A percentile compares a stretch with the other conserved stretches of the same genome.
phyloP scores from a whole-genome alignment of 2,797 vertebrate species.

The Sebastes oblongus region DNA sequence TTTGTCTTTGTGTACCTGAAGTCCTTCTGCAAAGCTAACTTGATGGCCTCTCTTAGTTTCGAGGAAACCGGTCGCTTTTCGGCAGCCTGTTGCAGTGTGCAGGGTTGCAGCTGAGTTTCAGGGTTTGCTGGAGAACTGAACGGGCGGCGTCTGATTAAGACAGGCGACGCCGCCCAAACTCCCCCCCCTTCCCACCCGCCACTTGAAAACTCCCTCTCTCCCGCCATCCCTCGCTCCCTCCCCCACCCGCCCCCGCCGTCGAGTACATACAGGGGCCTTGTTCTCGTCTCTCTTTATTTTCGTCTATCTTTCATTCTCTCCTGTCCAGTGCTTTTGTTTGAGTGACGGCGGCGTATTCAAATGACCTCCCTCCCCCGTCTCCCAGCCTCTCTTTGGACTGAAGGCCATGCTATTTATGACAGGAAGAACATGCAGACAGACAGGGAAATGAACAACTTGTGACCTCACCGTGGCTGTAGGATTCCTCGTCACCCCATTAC shows the following conservation, averaged over 20 bases:
- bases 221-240: slow-evolving; percentile 54
- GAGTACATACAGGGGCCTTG: slow-evolving; percentile 68
- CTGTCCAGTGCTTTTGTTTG: slow-evolving; percentile 75
- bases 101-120: slow-evolving; percentile 14
- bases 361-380: slow-evolving; percentile 15
- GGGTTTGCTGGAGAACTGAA: slow-evolving; percentile 45
- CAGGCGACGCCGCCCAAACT: slow-evolving; percentile 31
- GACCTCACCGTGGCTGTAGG: slow-evolving; percentile 35
- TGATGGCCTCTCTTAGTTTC: neutral
- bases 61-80: slow-evolving; percentile 59
- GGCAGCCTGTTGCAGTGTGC: slow-evolving; percentile 5
- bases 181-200: slow-evolving; percentile 42
- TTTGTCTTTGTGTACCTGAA: slow-evolving; percentile 26
- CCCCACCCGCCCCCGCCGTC: slow-evolving; percentile 46
- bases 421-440: slow-evolving; percentile 42
- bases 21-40: neutral
- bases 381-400: slow-evolving; percentile 43
- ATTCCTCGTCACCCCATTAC: neutral
- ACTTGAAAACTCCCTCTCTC: slow-evolving; percentile 50
- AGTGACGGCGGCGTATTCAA: slow-evolving; percentile 67
- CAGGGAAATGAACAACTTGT: slow-evolving; percentile 49
- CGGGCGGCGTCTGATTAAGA: slow-evolving; percentile 64
- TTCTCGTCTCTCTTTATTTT: slow-evolving; percentile 64
- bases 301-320: slow-evolving; percentile 54
- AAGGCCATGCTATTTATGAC: slow-evolving; percentile 77